These are phyloP conservation scores for Masnerella sp. DNA, from an alignment of 2,888 invertebrate species.

Conservation along the genomic window DNA sequence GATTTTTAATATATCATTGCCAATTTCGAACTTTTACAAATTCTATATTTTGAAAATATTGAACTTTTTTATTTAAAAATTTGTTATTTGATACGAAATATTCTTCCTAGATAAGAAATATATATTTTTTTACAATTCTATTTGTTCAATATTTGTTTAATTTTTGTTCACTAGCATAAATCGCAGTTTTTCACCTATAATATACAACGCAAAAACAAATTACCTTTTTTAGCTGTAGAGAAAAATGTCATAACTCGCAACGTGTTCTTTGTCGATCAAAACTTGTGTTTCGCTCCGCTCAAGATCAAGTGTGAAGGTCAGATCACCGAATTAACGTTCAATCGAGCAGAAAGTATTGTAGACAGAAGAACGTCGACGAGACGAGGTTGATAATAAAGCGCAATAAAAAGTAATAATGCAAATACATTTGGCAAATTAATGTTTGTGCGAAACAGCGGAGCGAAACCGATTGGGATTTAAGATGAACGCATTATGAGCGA, in stretches of 20 bases:
- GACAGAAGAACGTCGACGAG: slow-evolving; percentile 39
- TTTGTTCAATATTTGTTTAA: too few relatives aligned
- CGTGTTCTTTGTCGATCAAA: slow-evolving; percentile 1
- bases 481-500: slow-evolving; percentile 24
- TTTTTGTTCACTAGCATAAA: too few relatives aligned
- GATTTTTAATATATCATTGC: too few relatives aligned
- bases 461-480: slow-evolving; percentile 31
- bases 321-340: slow-evolving; percentile 32
- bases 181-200: too few relatives aligned
- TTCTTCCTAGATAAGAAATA: too few relatives aligned
- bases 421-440: slow-evolving; percentile 52
- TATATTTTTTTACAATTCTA: too few relatives aligned
- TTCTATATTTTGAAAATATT: too few relatives aligned
- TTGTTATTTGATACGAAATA: too few relatives aligned
- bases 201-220: too few relatives aligned
- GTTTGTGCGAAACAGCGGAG: slow-evolving; percentile 46
- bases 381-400: slow-evolving; percentile 47
- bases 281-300: slow-evolving; percentile 15
- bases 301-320: slow-evolving; percentile 43
- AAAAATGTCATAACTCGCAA: not conserved
- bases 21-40: too few relatives aligned
- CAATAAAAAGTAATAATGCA: slow-evolving; percentile 54
- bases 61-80: too few relatives aligned
- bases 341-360: slow-evolving; percentile 28
- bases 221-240: too few relatives aligned